Evolutionary conservation across 2,113 vertebrate species (phyloP).

Genomic region (Rattus norvegicus): DNA sequence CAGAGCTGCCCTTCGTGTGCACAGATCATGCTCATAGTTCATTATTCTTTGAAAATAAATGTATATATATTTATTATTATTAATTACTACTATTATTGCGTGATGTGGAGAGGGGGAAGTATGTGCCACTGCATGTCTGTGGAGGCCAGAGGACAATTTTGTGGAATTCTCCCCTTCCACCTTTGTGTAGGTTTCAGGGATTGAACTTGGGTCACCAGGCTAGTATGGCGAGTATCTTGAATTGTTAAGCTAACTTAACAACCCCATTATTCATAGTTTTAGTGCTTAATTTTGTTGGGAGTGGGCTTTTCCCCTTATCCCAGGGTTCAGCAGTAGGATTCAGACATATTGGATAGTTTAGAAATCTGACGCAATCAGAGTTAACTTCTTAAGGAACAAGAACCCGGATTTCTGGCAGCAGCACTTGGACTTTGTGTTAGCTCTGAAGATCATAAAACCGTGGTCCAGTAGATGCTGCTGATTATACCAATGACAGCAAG

Average conservation of each 20-base stretch:
- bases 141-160: background rate
- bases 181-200: background rate
- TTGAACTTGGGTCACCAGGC: background rate
- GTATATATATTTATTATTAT: constrained; percentile 1
- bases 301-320: background rate
- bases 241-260: background rate
- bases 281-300: constrained; percentile 13
- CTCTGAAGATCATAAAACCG: background rate
- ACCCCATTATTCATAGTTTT: background rate
- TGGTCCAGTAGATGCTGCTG: constrained; percentile 21
- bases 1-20: constrained; percentile 1
- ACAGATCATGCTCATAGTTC: background rate
- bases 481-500: background rate
- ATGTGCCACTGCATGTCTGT: background rate
- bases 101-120: background rate
- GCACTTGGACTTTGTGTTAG: background rate
- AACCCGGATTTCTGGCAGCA: background rate
- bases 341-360: background rate
- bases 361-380: background rate
- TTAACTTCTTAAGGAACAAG: background rate
- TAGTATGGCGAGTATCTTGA: background rate
- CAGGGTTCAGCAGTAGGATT: background rate
- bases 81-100: background rate
- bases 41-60: constrained; percentile 21
- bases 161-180: background rate